Evolutionary conservation across 1,140 invertebrate species (phyloP), one percentile per base, ranked within the genome.

Genomic region (Hermatobates lingyangjiaoensis): DNA sequence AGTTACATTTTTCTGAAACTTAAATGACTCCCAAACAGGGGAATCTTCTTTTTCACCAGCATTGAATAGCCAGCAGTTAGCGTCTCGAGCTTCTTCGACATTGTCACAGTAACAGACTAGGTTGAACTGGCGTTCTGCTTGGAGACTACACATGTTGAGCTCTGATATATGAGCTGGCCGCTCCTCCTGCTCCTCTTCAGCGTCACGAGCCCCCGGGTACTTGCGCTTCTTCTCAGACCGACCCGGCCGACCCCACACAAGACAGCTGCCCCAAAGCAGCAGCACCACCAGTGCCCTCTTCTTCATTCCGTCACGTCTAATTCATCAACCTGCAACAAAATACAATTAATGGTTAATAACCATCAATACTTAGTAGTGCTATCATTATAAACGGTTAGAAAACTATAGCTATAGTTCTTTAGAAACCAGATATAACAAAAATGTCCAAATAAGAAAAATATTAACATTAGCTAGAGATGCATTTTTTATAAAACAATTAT

Each of bases 1-100:
- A 59, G 73, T 69, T 46, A 84, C 61, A 52, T 73, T 71, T n/a
- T 72, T 73, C 63, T 85, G 81, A 3, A 78, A 77, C 5, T 68
- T 66, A 62, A 86, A 84, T n/a, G 50, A 51, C 2, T 60, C 57
- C 82, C 82, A 85, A 47, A 79, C 71, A 1, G 72, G 68, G 59
- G 81, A 75, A 53, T 77, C 74, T 14, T 65, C 65, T 0, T 71
- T 66, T 58, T 80, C 67, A 10, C 71, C 72, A 42, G 73, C 69
- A 51, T 73, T 74, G 64, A 83, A 78, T 14, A 83, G 69, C 68
- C 74, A 71, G 59, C 75, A 82, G 60, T 71, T 72, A 39, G 72
- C 71, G 1, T 65, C 62, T 0, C 64, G 66, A 0, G 69, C 69
- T 50, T 68, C 68, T 18, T 60, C 57, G 0, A 59, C 45, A 1